These are phyloP conservation scores for Alces alces DNA, from an alignment of 2,113 vertebrate species.

Conservation along the genomic window DNA sequence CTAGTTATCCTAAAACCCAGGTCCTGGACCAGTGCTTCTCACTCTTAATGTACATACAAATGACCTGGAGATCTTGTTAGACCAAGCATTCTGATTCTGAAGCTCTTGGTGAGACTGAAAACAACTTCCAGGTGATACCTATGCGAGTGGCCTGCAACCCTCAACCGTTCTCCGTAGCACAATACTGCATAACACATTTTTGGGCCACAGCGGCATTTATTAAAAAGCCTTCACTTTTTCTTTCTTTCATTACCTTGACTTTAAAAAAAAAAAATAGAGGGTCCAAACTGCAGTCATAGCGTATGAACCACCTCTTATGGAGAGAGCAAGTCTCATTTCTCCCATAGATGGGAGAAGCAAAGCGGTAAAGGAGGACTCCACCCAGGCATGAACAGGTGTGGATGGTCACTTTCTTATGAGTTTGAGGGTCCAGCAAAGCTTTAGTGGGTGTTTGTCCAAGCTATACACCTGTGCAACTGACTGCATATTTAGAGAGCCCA, in stretches of 20 bases:
- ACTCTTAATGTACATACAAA: background rate
- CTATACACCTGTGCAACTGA: background rate
- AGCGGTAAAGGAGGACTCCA: background rate
- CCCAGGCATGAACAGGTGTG: background rate
- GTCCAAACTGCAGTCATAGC: background rate
- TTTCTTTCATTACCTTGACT: background rate
- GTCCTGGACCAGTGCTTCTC: background rate
- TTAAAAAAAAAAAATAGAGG: background rate
- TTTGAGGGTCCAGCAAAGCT: background rate
- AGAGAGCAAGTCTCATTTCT: background rate
- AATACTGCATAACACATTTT: background rate
- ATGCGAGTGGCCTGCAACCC: accelerated
- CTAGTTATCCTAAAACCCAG: background rate
- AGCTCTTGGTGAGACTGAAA: background rate
- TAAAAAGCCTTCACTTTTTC: background rate
- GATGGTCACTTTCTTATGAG: background rate
- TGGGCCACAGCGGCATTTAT: background rate
- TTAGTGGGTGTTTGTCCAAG: background rate
- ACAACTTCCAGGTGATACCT: background rate
- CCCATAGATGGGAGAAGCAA: background rate
- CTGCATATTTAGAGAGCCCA: background rate
- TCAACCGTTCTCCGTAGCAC: background rate
- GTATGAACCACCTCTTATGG: background rate
- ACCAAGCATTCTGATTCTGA: background rate
- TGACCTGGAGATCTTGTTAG: background rate